These are phyloP conservation scores for Galerucella pusilla DNA, from an alignment of 2,888 invertebrate genomes.

Conservation along the genomic window DNA sequence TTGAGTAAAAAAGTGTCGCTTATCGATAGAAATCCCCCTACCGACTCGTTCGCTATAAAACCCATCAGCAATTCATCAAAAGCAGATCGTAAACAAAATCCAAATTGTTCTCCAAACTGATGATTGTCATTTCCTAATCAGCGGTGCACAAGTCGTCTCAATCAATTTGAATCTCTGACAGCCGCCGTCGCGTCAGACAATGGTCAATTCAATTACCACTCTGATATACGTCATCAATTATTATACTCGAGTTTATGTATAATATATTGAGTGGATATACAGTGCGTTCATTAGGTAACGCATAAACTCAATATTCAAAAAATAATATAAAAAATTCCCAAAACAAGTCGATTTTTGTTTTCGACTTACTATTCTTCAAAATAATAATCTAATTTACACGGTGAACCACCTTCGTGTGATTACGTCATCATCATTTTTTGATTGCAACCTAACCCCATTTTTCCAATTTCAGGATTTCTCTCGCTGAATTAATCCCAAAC, in stretches of 20 bases:
- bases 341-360: too few species aligned
- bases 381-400: too few species aligned
- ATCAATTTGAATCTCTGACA: slow-evolving; percentile 43
- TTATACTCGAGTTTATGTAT: slow-evolving; percentile 21
- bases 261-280: not conserved
- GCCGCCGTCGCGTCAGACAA: slow-evolving; percentile 42
- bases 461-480: too few species aligned
- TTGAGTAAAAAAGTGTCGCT: slow-evolving; percentile 26
- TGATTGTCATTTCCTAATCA: slow-evolving; percentile 38
- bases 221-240: slow-evolving; percentile 44
- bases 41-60: slow-evolving; percentile 13
- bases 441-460: too few species aligned
- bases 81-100: slow-evolving; percentile 30
- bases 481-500: too few species aligned
- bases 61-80: slow-evolving; percentile 32
- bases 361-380: too few species aligned
- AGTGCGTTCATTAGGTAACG: too few species aligned
- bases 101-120: slow-evolving; percentile 39
- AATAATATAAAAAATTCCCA: too few species aligned
- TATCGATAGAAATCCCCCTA: slow-evolving; percentile 30
- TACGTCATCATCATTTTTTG: too few species aligned
- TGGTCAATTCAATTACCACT: slow-evolving; percentile 47
- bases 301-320: too few species aligned
- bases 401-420: too few species aligned
- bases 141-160: slow-evolving; percentile 32